These are phyloP conservation scores for Corydoras sp. DNA, from an alignment of 2,113 vertebrate species.

Conservation along the genomic window DNA sequence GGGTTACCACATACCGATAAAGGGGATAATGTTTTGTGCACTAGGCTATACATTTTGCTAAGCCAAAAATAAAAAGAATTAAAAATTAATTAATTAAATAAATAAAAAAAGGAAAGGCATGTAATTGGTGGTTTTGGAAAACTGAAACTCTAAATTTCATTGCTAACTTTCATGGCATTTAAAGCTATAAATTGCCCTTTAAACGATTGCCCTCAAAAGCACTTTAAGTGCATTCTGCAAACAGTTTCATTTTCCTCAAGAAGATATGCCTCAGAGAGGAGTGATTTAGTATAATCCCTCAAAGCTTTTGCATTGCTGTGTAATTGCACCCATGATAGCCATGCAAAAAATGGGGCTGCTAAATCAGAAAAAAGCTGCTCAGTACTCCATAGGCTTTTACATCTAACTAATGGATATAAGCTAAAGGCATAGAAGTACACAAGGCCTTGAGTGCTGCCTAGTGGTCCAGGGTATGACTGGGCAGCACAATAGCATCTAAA, in stretches of 20 bases:
- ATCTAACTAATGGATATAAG: slow-evolving; percentile 29
- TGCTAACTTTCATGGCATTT: not conserved
- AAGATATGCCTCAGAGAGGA: not conserved
- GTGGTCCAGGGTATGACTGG: slow-evolving; percentile 25
- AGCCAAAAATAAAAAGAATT: too few species aligned
- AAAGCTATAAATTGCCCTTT: not conserved
- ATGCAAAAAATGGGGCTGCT: slow-evolving; percentile 22
- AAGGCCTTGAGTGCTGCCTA: slow-evolving; percentile 7
- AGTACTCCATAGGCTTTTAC: not conserved
- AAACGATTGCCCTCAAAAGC: not conserved
- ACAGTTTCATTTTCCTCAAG: not conserved
- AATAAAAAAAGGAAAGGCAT: too few species aligned
- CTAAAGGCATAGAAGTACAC: slow-evolving; percentile 5
- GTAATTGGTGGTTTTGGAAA: too few species aligned
- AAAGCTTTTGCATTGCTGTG: slow-evolving; percentile 14
- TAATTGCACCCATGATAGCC: slow-evolving; percentile 6
- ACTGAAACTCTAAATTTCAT: too few species aligned
- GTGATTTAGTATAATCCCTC: slow-evolving; percentile 7
- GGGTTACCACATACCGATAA: too few species aligned
- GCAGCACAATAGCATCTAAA: slow-evolving; percentile 8
- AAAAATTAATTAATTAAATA: too few species aligned
- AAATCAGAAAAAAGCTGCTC: slow-evolving; percentile 6
- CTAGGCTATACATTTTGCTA: too few species aligned
- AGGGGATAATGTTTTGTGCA: too few species aligned
- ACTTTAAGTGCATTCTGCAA: slow-evolving; percentile 1